Base-by-base conservation (phyloP, 2,113 vertebrate genomes). In the Microcebus jonahi region DNA sequence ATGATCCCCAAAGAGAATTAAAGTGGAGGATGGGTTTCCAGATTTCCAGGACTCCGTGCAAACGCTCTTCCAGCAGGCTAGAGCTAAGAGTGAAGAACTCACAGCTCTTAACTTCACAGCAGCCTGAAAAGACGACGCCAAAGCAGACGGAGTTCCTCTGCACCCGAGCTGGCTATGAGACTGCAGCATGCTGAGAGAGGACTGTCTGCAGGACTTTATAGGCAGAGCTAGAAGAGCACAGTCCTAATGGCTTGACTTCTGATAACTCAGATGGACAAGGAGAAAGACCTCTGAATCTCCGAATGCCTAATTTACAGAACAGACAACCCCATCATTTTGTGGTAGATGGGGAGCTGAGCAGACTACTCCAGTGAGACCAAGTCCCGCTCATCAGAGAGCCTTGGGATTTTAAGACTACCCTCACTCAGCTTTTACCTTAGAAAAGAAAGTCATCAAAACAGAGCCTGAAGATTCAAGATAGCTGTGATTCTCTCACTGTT, bases 381-480 rank as follows among this genome's bases (percentile, higher is more conserved):
- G 97, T 99, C 99, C 94, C 98, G 98, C 80, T 97, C 98, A 42
- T 98, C 98, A 99, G 99, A 99, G 98, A 99, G 98, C 94, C 98
- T 99, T 97, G 99, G 99, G 92, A 99, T 99, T 96, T 98, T 99
- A 99, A 98, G 99, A 99, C 97, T 98, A 98, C 86, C 99, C 99
- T 97, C 99, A 99, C 96, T 99, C 99, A 31, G 98, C 99, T 97
- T 98, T 99, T 84, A 98, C 98, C 97, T 94, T 99, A 18, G 99
- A 99, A 96, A 99, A 99, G 98, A 99, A 99, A 97, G 99, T 99
- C 97, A 99, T 99, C 98, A 99, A 99, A 98, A 99, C 99, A 98
- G 99, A 99, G 97, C 99, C 99, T 17, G 99, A 99, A 98, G 99
- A 99, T 98, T 99, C 99, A 97, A 99, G 99, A 99, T 99, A 99